Base-by-base conservation (phyloP, 2,113 vertebrate genomes). In the Uropsilus gracilis region DNA sequence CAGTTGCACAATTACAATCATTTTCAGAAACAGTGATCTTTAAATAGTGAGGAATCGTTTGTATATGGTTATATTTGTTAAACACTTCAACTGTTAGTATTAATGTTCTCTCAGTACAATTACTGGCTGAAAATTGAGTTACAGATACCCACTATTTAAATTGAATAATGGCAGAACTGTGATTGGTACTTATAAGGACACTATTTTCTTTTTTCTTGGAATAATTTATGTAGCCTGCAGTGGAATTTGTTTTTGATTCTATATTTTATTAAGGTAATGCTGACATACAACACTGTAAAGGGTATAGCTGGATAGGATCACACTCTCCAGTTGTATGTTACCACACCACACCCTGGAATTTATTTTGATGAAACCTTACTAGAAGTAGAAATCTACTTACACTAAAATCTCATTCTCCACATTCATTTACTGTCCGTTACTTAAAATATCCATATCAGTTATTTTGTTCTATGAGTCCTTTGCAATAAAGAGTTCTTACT, bases 361-460 rank as follows among this genome's bases (percentile, higher is more conserved):
- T 75, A 80, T 86, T 90, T 90, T 90, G 80, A 16, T 59, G 66
- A 88, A 93, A 66, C 34, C 71, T 93, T 77, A 18, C 73, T 75
- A 72, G 9, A 84, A 32, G 39, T 92, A 87, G n/a, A 97, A 80
- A 53, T 55, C 34, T 2, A 64, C 2, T 63, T 95, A 48, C 1
- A 46, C 11, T 55, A 75, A 92, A 72, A 39, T 59, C 3, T 48
- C 28, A 86, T 18, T 26, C 48, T 80, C 44, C 26, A 55, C 28
- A 50, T 86, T 64, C 42, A 69, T 63, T 53, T 77, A 73, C 22
- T 95, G 44, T n/a, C 42, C 4, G 34, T 69, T 66, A 39, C 17
- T 48, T 77, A 89, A 80, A 68, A 53, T 86, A 7, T 57, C 16
- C 53, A 18, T 63, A 57, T 61, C 39, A 44, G 0, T 90, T 69